Base-by-base conservation (phyloP, 1,140 invertebrate genomes). In the Helicoverpa zea region DNA sequence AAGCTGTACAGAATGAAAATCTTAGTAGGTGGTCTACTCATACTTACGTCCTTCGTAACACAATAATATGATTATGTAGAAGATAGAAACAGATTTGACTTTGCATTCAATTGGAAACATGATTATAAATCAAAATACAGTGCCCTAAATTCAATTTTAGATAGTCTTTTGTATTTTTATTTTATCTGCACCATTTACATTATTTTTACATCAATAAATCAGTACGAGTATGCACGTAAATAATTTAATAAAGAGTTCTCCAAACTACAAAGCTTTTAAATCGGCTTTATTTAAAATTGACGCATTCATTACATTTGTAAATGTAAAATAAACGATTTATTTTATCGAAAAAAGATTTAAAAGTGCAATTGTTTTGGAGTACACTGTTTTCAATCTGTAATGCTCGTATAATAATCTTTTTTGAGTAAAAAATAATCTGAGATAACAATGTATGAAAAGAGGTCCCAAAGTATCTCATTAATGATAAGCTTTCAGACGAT, bases 291-390 rank as follows among this genome's bases (percentile, higher is more conserved):
- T 72, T 72, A 18, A 72, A 54, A 72, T 72, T 30, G 49, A 54
- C 49, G 23, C 35, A 54, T 47, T 54, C 11, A 47, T n/a, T 66
- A 49, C 47, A 14, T 35, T 30, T 54, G 14, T 54, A 12, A 72
- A 54, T 13, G 51, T 68, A 68, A 72, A 72, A 52, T 66, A 66
- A 23, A 54, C 68, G 49, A 72, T 72, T 72, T 72, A 72, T 54
- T 3, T 30, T 23, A 72, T 54, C 16, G 51, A 30, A 72, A 10
- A n/a, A 30, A 13, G 16, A 10, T 54, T 54, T 43, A 14, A 72
- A 72, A 54, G 68, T 72, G 9, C 23, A 72, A 72, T 72, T 72
- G 54, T 72, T 72, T 72, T 18, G 66, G 9, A 12, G 30, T 52
- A 49, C 18, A 47, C 58, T 59, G 4, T 1, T 64, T 9, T 43